Conservation (phyloP, 2,797 vertebrate species). For the Notamacropus eugenii region DNA sequence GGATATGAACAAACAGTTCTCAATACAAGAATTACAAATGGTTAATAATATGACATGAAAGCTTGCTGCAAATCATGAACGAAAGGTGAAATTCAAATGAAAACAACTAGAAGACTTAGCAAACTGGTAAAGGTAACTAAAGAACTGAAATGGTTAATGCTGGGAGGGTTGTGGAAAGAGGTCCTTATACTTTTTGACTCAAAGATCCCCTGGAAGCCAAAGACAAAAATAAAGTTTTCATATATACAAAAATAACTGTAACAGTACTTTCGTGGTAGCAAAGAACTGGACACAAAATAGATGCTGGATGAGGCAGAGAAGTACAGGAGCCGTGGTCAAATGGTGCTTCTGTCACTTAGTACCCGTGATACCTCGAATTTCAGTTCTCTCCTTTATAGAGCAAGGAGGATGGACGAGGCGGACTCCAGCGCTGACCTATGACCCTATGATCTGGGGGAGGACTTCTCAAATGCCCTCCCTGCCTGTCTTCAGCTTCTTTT, state of each 20-base stretch:
- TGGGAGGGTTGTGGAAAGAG: neutral
- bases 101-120: conserved; percentile 17
- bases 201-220: neutral
- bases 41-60: conserved; percentile 15
- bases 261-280: neutral
- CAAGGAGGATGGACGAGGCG: neutral
- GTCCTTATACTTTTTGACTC: neutral
- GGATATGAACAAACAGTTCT: conserved; percentile 8
- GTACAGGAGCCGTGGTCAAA: neutral
- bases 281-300: neutral
- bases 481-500: neutral
- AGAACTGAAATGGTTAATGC: neutral
- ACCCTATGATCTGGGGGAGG: neutral
- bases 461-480: neutral
- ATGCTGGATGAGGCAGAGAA: neutral
- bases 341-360: neutral
- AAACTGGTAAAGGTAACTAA: neutral
- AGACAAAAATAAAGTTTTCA: neutral
- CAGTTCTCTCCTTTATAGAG: neutral
- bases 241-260: neutral
- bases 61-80: neutral
- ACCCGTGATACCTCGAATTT: neutral
- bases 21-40: neutral
- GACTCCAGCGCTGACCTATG: neutral
- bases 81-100: neutral